Conservation (phyloP, 2,888 invertebrate genomes). For the Schrankia costaestrigalis region DNA sequence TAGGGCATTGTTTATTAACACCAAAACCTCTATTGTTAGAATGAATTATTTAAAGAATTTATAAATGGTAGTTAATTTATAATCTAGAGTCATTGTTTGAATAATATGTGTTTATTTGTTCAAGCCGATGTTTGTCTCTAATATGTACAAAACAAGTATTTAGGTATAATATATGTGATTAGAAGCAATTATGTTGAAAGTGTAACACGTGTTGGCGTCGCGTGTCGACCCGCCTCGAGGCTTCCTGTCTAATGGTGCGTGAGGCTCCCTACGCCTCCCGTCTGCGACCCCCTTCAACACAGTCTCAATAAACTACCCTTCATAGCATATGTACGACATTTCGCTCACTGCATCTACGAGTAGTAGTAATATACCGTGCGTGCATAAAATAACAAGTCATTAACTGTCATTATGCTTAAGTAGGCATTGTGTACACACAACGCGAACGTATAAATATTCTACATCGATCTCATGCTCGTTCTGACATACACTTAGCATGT, state of each 20-base stretch:
- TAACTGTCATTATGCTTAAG: constrained; percentile 17
- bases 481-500: constrained; percentile 29
- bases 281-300: constrained; percentile 29
- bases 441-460: constrained; percentile 27
- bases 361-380: constrained; percentile 8
- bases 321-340: constrained; percentile 38
- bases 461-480: constrained; percentile 19
- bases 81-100: background rate
- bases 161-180: constrained; percentile 54
- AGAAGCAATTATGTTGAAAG: constrained; percentile 75
- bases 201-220: constrained; percentile 71
- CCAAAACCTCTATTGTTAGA: constrained; percentile 5
- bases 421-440: constrained; percentile 18
- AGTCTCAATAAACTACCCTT: constrained; percentile 57
- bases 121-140: constrained; percentile 7
- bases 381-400: constrained; percentile 19
- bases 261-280: constrained; percentile 35
- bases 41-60: constrained; percentile 4
- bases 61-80: no score
- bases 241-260: constrained; percentile 73
- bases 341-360: constrained; percentile 12
- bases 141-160: constrained; percentile 17
- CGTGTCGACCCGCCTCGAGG: constrained; percentile 60
- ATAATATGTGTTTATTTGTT: constrained; percentile 4
- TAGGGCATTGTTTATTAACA: constrained; percentile 6